Evolutionary conservation across 1,140 invertebrate species (phyloP), one percentile per base, ranked within the genome.

Genomic region (Tachypleus tridentatus): DNA sequence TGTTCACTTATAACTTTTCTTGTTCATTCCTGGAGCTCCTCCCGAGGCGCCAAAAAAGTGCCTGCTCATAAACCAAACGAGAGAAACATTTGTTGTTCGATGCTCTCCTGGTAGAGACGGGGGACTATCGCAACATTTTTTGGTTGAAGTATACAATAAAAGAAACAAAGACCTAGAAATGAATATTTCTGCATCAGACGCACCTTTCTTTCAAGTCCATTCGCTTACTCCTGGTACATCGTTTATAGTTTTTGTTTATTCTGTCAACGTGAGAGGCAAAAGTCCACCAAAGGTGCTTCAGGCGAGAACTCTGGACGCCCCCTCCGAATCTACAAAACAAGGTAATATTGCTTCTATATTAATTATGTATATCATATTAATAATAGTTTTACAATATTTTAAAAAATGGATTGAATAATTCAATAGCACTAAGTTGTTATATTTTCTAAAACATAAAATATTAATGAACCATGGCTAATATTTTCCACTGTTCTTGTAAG

Each of bases 11-110:
- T 29, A 29, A 29, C 2, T 29, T 29, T 29, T 29, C 29, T 29
- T 29, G 29, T 29, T 29, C 29, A 0, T 29, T 29, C 29, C 29
- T 29, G 2, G 2, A 29, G 29, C 29, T 29, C 86, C 88, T 51
- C 91, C 91, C 3, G 86, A 85, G 67, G 81, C 88, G 3, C 78
- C 90, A 57, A 83, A 84, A 47, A 93, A 93, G 75, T 93, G 91
- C 77, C 89, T 88, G 0, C 82, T 92, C 11, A 82, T 85, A 61
- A 93, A 93, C 76, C 88, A 90, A 73, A 91, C 88, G 59, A 82
- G 84, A 61, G 87, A 91, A 70, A 86, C 88, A 0, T 75, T 89
- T 58, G 82, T 85, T 70, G 83, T 90, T 48, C 84, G 87, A 67
- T 91, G 88, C 73, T 79, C 83, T 59, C 83, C 87, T 0, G 88